Evolutionary conservation across 2,113 vertebrate species (phyloP).

Genomic region (Caranx melampygus): DNA sequence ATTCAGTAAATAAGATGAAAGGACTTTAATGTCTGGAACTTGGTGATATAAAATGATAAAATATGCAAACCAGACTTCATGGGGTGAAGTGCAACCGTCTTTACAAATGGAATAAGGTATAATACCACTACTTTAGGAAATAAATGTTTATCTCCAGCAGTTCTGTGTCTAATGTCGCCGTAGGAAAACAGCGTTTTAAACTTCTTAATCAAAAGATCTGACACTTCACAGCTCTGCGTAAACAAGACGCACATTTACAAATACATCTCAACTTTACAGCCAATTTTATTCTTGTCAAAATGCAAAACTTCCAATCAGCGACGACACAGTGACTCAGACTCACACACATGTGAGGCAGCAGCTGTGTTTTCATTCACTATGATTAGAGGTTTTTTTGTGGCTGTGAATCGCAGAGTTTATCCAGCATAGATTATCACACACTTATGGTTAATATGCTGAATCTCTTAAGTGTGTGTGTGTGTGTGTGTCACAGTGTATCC

Average conservation of each 20-base stretch:
- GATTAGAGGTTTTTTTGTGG: conserved; percentile 69
- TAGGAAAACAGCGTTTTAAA: not conserved
- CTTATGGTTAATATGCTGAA: conserved; percentile 39
- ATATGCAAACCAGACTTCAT: conserved; percentile 3
- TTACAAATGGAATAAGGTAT: not conserved
- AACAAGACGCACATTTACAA: conserved; percentile 9
- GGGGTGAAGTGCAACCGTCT: not conserved
- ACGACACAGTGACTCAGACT: conserved; percentile 17
- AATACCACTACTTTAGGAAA: not conserved
- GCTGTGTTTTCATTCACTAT: conserved; percentile 71
- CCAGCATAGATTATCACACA: conserved; percentile 48
- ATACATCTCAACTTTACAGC: not conserved
- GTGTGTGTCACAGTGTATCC: conserved; percentile 38
- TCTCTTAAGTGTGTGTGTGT: conserved; percentile 38
- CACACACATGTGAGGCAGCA: conserved; percentile 52
- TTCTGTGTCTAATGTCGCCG: not conserved
- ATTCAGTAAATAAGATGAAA: conserved; percentile 9
- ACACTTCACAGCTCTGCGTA: not conserved
- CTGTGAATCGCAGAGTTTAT: conserved; percentile 63
- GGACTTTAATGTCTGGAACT: conserved; percentile 27
- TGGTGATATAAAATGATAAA: conserved; percentile 10
- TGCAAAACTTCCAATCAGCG: conserved; percentile 45
- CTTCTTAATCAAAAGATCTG: not conserved
- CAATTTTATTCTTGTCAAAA: conserved; percentile 43
- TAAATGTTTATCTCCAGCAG: conserved; percentile 4